Evolutionary conservation across 92 coral and sea anemone species (phyloP).

Genomic region (Parazoanthus atlanticus): DNA sequence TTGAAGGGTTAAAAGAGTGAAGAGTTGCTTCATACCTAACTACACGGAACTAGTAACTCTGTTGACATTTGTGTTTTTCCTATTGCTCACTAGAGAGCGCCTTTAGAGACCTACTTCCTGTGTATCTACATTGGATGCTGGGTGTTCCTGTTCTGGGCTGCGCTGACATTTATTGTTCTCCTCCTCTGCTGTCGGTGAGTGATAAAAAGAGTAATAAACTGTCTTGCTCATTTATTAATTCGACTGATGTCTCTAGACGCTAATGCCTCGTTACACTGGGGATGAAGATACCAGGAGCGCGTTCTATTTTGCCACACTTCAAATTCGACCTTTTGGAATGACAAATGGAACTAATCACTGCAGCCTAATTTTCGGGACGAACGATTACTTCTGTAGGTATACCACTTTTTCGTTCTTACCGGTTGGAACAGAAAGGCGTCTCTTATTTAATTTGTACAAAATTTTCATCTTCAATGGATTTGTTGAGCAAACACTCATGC

Average conservation of each 20-base stretch:
- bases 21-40: neutral
- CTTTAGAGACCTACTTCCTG: constrained; percentile 18
- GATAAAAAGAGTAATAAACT: neutral
- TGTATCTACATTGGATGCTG: constrained; percentile 40
- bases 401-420: neutral
- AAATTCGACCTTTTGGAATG: no score
- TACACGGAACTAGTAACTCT: neutral
- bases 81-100: neutral
- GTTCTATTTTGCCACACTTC: no score
- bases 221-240: neutral
- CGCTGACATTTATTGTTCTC: constrained; percentile 11
- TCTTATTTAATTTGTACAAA: neutral
- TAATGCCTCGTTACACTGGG: no score
- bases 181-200: constrained; percentile 33
- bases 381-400: neutral
- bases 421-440: neutral
- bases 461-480: neutral
- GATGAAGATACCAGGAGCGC: no score
- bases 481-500: no score
- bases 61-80: neutral
- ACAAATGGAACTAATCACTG: no score
- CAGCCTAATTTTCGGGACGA: no score
- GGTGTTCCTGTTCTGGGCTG: constrained; percentile 35
- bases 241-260: neutral
- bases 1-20: no score